A percentile compares a stretch with the other conserved stretches of the same genome.
Conservation (phyloP, 2,113 vertebrate genomes). For the Rattus norvegicus region DNA sequence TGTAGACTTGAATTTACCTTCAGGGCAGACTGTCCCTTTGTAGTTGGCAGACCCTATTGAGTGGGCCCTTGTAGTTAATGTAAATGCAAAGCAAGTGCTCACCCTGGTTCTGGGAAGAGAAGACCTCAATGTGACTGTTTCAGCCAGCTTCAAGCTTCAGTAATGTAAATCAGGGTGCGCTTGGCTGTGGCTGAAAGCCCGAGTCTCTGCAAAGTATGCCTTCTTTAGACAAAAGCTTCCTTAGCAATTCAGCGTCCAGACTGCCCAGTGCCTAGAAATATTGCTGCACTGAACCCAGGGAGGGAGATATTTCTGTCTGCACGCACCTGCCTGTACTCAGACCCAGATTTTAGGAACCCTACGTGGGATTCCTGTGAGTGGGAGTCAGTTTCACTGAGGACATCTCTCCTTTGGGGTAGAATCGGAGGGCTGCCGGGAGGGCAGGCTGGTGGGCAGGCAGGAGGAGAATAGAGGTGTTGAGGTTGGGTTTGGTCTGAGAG, state of each 20-base stretch:
- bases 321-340: not conserved
- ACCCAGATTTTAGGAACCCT: not conserved
- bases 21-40: slow-evolving; percentile 65
- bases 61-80: slow-evolving; percentile 66
- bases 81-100: slow-evolving; percentile 61
- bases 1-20: slow-evolving; percentile 61
- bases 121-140: slow-evolving; percentile 31
- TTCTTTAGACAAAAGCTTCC: slow-evolving; percentile 66
- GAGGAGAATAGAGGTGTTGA: not conserved
- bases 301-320: not conserved
- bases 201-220: slow-evolving; percentile 58
- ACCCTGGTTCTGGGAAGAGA: not conserved
- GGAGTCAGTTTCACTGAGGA: not conserved
- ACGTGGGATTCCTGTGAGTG: not conserved
- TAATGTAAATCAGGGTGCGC: slow-evolving; percentile 71
- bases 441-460: not conserved
- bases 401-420: not conserved
- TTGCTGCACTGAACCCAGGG: not conserved
- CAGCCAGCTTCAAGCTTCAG: slow-evolving; percentile 44
- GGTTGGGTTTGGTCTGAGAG: not conserved
- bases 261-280: slow-evolving; percentile 32
- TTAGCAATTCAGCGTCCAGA: slow-evolving; percentile 63
- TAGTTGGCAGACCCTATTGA: slow-evolving; percentile 64
- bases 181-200: not conserved
- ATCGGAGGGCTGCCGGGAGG: not conserved